Percentiles rank a stretch among this genome's conserved stretches.
Conservation (phyloP, 2,888 invertebrate species). For the Aphelenchoides bicaudatus region DNA sequence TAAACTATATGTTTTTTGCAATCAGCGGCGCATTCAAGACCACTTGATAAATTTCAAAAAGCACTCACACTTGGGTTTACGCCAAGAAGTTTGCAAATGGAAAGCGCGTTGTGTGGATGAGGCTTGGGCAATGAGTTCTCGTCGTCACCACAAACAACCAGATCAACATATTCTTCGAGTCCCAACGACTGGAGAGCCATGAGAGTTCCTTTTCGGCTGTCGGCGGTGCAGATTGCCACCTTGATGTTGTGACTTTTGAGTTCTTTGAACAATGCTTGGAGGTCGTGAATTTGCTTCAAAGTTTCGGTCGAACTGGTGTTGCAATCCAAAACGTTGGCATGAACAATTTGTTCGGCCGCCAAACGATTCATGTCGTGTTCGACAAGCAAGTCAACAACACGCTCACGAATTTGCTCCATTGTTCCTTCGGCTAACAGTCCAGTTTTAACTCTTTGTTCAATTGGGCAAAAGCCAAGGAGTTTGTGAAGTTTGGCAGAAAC, state of each 20-base stretch:
- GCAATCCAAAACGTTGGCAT: slow-evolving; percentile 58
- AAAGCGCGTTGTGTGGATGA: slow-evolving; percentile 62
- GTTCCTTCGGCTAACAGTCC: slow-evolving; percentile 63
- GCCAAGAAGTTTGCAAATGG: slow-evolving; percentile 47
- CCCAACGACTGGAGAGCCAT: slow-evolving; percentile 43
- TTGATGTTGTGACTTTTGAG: slow-evolving; percentile 61
- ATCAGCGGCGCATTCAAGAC: too few species aligned
- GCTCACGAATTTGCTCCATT: slow-evolving; percentile 59
- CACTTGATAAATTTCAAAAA: too few species aligned
- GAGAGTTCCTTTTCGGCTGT: slow-evolving; percentile 58
- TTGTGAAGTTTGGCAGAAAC: slow-evolving; percentile 61
- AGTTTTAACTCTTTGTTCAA: slow-evolving; percentile 50
- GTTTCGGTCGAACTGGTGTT: slow-evolving; percentile 47
- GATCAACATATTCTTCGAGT: slow-evolving; percentile 60
- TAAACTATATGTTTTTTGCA: too few species aligned
- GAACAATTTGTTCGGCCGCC: slow-evolving; percentile 49
- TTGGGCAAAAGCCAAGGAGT: slow-evolving; percentile 61
- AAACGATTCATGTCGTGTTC: slow-evolving; percentile 53
- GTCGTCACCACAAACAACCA: slow-evolving; percentile 64
- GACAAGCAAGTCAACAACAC: slow-evolving; percentile 59
- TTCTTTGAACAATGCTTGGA: slow-evolving; percentile 61
- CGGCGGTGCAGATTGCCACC: slow-evolving; percentile 64
- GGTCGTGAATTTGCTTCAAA: slow-evolving; percentile 61
- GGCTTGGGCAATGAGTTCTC: slow-evolving; percentile 62
- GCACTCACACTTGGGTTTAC: slow-evolving; percentile 43